Base-by-base conservation (phyloP, 2,888 invertebrate genomes). In the Yponomeuta malinellus region DNA sequence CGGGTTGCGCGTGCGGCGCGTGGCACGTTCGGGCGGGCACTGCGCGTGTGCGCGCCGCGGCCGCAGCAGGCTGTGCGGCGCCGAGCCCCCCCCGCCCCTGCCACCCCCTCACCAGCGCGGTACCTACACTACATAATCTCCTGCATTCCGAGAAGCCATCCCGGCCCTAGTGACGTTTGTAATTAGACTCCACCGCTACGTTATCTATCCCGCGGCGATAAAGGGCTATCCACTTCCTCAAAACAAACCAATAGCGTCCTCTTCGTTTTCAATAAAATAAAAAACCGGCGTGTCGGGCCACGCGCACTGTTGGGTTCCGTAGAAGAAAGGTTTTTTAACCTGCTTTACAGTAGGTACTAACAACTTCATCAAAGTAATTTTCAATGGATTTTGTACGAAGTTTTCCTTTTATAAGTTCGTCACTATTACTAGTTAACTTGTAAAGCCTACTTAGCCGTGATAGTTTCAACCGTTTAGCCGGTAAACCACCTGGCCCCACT, bases 21-120 rank as follows among this genome's bases (percentile, higher is more conserved):
- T 77, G 77, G 74, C 82, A 80, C 82, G 86, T 82, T 86, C 89
- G 90, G 83, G 88, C 87, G 89, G 84, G 83, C 84, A 87, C 88
- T 88, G 83, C 72, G 73, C 73, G 74, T 72, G 70, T 15, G 48
- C 15, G 66, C 48, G 31, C 48, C 48, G 48, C 31, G 48, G 65
- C 37, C 63, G 37, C 43, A 43, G 37, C 43, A 43, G 43, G 43
- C 43, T 43, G 43, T 43, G 29, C 69, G 67, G 65, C 71, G 71
- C 71, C 72, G 43, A 52, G 52, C 66, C 65, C 63, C 63, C 43
- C 1, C 9, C 74, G 71, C 63, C n/a, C 23, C n/a, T 15, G 73
- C 74, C 74, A 71, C 75, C 76, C 74, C 71, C 69, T 68, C 71
- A 72, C 71, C 63, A 68, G 73, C 72, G 70, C 69, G 72, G n/a